Evolutionary conservation across 2,797 vertebrate genomes (phyloP), one percentile per base, ranked within the genome.

Genomic region (Gymnopithys bicolor): DNA sequence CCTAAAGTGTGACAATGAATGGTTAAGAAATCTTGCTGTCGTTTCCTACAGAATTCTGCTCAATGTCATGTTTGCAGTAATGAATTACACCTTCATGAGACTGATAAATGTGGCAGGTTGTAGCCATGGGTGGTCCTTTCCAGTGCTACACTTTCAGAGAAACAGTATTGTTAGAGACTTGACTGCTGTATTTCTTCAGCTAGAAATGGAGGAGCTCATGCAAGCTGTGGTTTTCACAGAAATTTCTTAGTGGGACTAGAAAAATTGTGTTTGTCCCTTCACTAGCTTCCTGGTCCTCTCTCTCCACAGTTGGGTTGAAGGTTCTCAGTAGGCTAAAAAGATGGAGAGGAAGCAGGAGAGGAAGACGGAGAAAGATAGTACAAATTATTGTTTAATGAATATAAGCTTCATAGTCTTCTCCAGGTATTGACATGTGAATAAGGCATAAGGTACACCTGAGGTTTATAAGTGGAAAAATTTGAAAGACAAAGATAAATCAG

Each of bases 191-290:
- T 68, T 92, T 78, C n/a, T 53, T 64, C 74, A 76, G 10, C 74
- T 52, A 0, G 0, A 0, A 55, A 18, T 41, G 13, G 32, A 67
- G 16, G 32, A 67, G 16, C 5, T 33, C 23, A 52, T 66, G 21
- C 3, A 55, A 52, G 21, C 39, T 69, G 46, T 55, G 33, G 23
- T 24, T 59, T 73, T 33, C 39, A 28, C 27, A 87, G 51, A 33
- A 28, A 30, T 63, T 69, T 82, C 32, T 33, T 13, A 18, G 19
- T 7, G 9, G n/a, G 12, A 53, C 30, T 60, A 2, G 43, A 79
- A 45, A 14, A 62, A 67, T 3, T 68, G 11, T 23, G 25, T 37
- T 5, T 1, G 8, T 39, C 27, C 33, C 41, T 90, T 64, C 52
- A 23, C 18, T 56, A 2, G 3, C 13, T 84, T 43, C 77, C 11